phyloP scores from a whole-genome alignment of 2,888 invertebrate species.

The Perizoma flavofasciatum region DNA sequence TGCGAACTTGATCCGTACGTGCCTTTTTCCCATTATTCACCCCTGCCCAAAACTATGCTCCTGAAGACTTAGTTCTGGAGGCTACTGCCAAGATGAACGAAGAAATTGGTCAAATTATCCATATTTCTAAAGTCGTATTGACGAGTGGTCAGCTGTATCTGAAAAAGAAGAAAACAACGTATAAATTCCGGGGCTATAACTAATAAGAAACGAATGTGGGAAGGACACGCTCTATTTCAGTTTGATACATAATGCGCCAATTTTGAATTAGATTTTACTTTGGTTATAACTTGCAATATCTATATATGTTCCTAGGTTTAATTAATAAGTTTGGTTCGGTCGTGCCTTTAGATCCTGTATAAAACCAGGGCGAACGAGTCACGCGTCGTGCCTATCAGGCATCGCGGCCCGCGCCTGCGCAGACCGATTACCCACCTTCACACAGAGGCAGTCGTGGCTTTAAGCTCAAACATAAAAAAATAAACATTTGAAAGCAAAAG shows the following conservation, averaged over 20 bases:
- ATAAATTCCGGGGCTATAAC: neutral
- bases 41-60: constrained; percentile 61
- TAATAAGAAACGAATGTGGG: too few relatives aligned
- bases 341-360: constrained; percentile 71
- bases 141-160: constrained; percentile 46
- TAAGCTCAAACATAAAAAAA: constrained; percentile 13
- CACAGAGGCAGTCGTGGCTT: constrained; percentile 24
- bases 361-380: constrained; percentile 78
- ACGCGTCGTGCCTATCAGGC: constrained; percentile 68
- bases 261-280: constrained; percentile 18
- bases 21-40: constrained; percentile 82
- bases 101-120: constrained; percentile 49
- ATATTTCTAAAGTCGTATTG: constrained; percentile 50
- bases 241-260: constrained; percentile 3
- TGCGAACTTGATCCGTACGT: constrained; percentile 80
- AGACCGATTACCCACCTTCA: constrained; percentile 20
- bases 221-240: neutral
- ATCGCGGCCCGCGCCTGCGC: constrained; percentile 53
- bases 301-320: constrained; percentile 59
- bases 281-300: constrained; percentile 39
- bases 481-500: constrained; percentile 42
- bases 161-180: constrained; percentile 54
- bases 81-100: constrained; percentile 45
- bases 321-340: constrained; percentile 64
- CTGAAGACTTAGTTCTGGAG: constrained; percentile 59